Percentiles rank a stretch among this genome's conserved stretches.
These are phyloP conservation scores for Brachirus orientalis DNA, from an alignment of 2,113 vertebrate species.

Conservation along the genomic window DNA sequence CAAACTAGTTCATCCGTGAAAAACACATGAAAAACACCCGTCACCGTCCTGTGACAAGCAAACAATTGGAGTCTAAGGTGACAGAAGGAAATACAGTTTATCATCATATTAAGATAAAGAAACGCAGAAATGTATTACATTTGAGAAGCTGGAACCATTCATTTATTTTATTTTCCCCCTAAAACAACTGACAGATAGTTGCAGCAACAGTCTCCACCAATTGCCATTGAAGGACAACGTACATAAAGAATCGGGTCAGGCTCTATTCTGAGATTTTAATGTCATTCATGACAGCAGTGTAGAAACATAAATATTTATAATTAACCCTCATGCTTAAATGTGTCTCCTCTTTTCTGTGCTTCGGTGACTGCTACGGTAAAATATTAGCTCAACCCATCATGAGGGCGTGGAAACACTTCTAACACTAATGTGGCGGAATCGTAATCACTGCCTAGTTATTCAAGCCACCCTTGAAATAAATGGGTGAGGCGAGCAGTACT, in stretches of 20 bases:
- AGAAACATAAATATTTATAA: neutral
- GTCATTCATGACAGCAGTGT: neutral
- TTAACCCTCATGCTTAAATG: slow-evolving; percentile 1
- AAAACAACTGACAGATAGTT: too few relatives aligned
- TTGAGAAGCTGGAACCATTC: neutral
- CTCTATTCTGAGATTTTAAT: neutral
- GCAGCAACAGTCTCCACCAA: neutral
- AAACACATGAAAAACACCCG: neutral
- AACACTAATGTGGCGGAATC: slow-evolving; percentile 4
- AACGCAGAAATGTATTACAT: neutral
- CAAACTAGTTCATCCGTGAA: neutral
- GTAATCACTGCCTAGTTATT: slow-evolving; percentile 28
- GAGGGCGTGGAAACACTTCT: neutral
- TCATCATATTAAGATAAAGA: neutral
- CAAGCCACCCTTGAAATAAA: slow-evolving; percentile 35
- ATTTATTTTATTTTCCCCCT: neutral
- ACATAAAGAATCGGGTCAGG: neutral
- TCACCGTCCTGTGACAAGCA: neutral
- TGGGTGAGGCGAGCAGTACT: slow-evolving; percentile 17
- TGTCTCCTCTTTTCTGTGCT: neutral
- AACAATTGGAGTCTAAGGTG: too few relatives aligned
- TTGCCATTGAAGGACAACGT: neutral
- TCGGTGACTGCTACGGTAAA: neutral
- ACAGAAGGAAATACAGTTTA: too few relatives aligned
- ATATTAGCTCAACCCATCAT: slow-evolving; percentile 4